Base-by-base conservation (phyloP, 2,888 invertebrate genomes). In the Troilus luridus region DNA sequence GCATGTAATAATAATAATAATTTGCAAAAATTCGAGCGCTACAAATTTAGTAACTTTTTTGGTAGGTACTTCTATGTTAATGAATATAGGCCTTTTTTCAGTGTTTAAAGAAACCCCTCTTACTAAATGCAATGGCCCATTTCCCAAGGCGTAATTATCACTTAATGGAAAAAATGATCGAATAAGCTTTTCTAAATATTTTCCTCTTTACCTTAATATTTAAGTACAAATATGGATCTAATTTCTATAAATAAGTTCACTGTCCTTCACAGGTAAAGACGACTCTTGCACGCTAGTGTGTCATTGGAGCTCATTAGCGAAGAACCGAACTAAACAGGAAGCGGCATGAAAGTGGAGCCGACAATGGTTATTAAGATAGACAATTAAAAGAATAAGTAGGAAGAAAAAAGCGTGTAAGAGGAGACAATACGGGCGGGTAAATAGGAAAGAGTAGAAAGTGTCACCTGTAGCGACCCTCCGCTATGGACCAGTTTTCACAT, bases 391-490 rank as follows among this genome's bases (percentile, higher is more conserved):
- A 85, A 56, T 54, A 56, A 85, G 85, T 56, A 56, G 56, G 85
- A 58, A 85, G 54, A 85, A 85, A 85, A 85, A 85, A 85, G 85
- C 85, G 85, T 85, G 85, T 54, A 85, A 85, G 85, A 58, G 56
- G 56, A 85, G 85, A 85, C 85, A 85, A 85, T 85, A 85, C 56
- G 54, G 56, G 72, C 41, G 72, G 19, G 41, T 77, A 77, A 77
- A 27, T 77, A 77, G 41, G 41, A 56, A 58, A 56, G 85, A 56
- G 85, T 85, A 85, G 85, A 85, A 85, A 85, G 85, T 85, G 85
- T 85, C 85, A 85, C 72, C 72, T 77, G 72, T 77, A 85, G 7
- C 54, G 85, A 21, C 12, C 21, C 56, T n/a, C 1, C 21, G 17
- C 56, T n/a, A 54, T 85, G 72, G 72, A 77, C 72, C 72, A 77